Evolutionary conservation across 1,140 invertebrate genomes (phyloP), one percentile per base, ranked within the genome.

Genomic region (Camponotus pennsylvanicus): DNA sequence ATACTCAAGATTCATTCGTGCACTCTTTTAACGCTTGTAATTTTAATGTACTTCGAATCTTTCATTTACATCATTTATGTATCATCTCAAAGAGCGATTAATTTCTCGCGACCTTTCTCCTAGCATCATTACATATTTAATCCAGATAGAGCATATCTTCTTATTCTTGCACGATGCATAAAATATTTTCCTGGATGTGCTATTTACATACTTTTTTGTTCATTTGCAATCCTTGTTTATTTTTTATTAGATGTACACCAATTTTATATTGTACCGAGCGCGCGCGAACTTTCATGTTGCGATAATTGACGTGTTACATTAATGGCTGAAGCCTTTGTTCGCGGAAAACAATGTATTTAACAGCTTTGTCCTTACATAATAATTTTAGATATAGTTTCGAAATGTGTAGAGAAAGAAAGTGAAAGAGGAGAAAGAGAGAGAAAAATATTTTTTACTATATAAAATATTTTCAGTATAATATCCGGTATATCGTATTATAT

Each of bases 111-210:
- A 57, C 45, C 27, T 37, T 76, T 45, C 13, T 76, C 37, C 13
- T 42, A 37, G 61, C 21, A 42, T 40, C 18, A 42, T 57, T 86
- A 61, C 76, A 82, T 80, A 82, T 86, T 73, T 80, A 80, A 40
- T 40, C 3, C 11, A 21, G 34, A 3, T 18, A 55, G 57, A 18
- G 34, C 1, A 73, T 27, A 15, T 37, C 42, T 15, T 49, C 27
- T 34, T 34, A 37, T 27, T 70, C 3, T 7, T 45, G 13, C 32
- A 40, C 40, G 64, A 71, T 69, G 57, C 63, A 57, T 11, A n/a
- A 59, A 27, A 11, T 11, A 13, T 37, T 67, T 67, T 66, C 45
- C 27, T 6, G 0, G 40, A 3, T n/a, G 55, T 70, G 70, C 82
- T 61, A 49, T 83, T 83, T 61, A 18, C 67, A 21, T 84, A 49